Evolutionary conservation across 2,797 vertebrate species (phyloP), one percentile per base, ranked within the genome.

Genomic region (Onychomys arenicola): DNA sequence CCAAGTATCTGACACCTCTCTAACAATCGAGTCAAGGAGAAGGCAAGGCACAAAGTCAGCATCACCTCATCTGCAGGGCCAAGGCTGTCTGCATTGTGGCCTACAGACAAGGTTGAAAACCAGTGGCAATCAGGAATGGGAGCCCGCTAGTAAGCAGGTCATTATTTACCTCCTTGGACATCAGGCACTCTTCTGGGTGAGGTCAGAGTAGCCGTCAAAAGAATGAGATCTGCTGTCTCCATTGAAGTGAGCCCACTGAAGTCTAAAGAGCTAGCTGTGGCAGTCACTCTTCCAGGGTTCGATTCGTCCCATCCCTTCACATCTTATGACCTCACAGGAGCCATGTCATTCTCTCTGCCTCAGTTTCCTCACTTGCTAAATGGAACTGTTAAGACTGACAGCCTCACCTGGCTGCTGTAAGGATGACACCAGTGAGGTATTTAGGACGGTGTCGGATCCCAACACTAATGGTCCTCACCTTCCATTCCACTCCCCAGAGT

Each of bases 381-480:
- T 61, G 40, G 40, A 16, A 5, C 21, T 29, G 34, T 69, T 63
- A 80, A 76, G 29, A 71, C 19, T 69, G 55, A 76, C 14, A 84
- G 27, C 46, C 59, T n/a, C 61, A 86, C 40, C 88, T 34, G 17
- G 43, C n/a, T 91, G 55, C 25, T 40, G 16, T 55, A 2, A 78
- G 43, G 73, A 57, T 85, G 40, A 67, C 55, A 25, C 55, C 32
- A 80, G 17, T 2, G 23, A 94, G 84, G 14, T 34, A 11, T 29
- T 63, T 32, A 11, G 55, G 37, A 40, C 9, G 67, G 86, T 46
- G 85, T 85, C 95, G 92, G 90, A 59, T 46, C 10, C 88, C 69
- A 85, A 65, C 73, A 37, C 82, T 94, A 73, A 91, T 84, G 92
- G 65, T 75, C 86, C 91, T 86, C 83, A 57, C 57, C 77, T 55